Base-by-base conservation (phyloP, 1,140 invertebrate genomes). In the Sinonovacula constricta region DNA sequence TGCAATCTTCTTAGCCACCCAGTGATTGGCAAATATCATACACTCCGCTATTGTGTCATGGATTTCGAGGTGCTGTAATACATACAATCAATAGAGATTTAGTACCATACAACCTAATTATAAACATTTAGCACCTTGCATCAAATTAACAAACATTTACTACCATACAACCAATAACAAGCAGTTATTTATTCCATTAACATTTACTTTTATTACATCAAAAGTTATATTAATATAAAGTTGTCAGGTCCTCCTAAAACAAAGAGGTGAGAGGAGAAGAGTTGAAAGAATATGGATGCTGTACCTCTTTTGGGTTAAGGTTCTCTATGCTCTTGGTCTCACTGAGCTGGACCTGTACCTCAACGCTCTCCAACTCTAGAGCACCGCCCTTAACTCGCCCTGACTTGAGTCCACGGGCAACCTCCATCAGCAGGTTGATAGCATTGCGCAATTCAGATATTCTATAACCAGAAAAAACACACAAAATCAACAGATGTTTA, bases 11-110 rank as follows among this genome's bases (percentile, higher is more conserved):
- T 88, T 88, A 22, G 91, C 91, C 10, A 91, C 91, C 90, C 90
- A 92, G 66, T 91, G 87, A 81, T 92, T 92, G n/a, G 91, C 91
- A 85, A 91, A 91, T 54, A 92, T 91, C 91, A 91, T 92, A 65
- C 88, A 91, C 80, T 91, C 91, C 15, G 90, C 90, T 59, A 92
- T 89, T 7, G 88, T 91, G 70, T 91, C 90, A 78, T 91, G 90
- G 33, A 91, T 83, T 74, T 89, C 88, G 54, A 91, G 69, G 60
- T 87, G 86, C 89, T 91, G 69, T 45, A 83, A 79, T 0, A 72
- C 57, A 71, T 39, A 75, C n/a, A n/a, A n/a, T n/a, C n/a, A n/a
- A n/a, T n/a, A n/a, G n/a, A n/a, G n/a, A n/a, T n/a, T n/a, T n/a
- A n/a, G n/a, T n/a, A n/a, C n/a, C n/a, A n/a, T n/a, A n/a, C n/a